These are phyloP conservation scores for Tinea pellionella DNA, from an alignment of 2,888 invertebrate genomes.

Conservation along the genomic window DNA sequence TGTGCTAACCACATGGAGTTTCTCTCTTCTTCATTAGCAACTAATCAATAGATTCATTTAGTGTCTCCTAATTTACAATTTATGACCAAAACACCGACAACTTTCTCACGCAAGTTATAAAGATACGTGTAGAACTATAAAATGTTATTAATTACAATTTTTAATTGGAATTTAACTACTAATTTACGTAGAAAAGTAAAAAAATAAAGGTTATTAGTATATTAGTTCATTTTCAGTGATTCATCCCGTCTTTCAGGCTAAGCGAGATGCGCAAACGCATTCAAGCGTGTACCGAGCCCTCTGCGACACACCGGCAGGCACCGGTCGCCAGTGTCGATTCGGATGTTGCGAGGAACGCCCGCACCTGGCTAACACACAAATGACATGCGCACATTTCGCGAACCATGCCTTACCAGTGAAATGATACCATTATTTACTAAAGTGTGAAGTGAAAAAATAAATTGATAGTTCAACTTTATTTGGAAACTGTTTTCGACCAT, in stretches of 20 bases:
- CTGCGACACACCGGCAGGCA: constrained; percentile 24
- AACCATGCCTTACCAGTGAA: constrained; percentile 22
- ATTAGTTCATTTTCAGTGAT: neutral
- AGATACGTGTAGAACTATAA: neutral
- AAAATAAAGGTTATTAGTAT: too few species aligned
- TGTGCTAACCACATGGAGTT: constrained; percentile 7
- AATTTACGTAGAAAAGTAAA: too few species aligned
- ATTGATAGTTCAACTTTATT: neutral
- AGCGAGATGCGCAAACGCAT: neutral
- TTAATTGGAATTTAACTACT: neutral
- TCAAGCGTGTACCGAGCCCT: neutral
- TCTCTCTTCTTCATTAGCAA: constrained; percentile 52
- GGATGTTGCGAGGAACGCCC: constrained; percentile 54
- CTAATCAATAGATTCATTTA: constrained; percentile 55
- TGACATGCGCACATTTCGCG: constrained; percentile 25
- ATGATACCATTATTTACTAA: neutral
- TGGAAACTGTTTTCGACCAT: constrained; percentile 31
- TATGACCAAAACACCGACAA: constrained; percentile 34
- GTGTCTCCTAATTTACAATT: constrained; percentile 43
- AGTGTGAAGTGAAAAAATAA: neutral
- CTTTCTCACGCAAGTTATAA: constrained; percentile 43
- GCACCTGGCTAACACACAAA: constrained; percentile 39
- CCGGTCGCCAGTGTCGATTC: constrained; percentile 42
- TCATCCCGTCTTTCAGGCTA: neutral
- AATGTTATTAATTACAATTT: neutral